Evolutionary conservation across 35 echinoderm and acorn worm species (phyloP).

Genomic region (Eucidaris tribuloides): DNA sequence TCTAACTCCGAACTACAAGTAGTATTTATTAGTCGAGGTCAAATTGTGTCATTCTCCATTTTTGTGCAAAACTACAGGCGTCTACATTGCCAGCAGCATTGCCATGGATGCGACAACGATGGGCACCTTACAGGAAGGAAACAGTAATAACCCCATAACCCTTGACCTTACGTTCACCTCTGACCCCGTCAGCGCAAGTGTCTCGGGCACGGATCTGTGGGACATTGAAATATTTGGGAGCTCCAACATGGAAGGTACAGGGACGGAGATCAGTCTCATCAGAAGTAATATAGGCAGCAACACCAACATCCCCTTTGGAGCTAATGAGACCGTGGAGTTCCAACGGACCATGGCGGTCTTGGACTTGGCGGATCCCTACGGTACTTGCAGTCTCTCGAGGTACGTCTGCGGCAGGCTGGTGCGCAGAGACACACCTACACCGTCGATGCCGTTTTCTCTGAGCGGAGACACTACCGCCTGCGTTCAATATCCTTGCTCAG

Average conservation of each 20-base stretch:
- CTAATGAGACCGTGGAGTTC: background rate
- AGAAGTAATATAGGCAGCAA: background rate
- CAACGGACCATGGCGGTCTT: background rate
- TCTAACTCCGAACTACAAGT: too few species aligned
- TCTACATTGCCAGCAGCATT: background rate
- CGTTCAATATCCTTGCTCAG: background rate
- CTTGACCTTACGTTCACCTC: constrained; percentile 2
- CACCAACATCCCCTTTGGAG: background rate
- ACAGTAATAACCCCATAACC: background rate
- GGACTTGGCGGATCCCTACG: background rate
- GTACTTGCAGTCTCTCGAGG: background rate
- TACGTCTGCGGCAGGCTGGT: constrained; percentile 9
- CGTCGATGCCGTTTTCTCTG: background rate
- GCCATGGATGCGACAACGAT: background rate
- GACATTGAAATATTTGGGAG: constrained; percentile 31
- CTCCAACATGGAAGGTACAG: background rate
- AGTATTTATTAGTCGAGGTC: too few species aligned
- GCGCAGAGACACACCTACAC: background rate
- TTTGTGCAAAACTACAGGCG: too few species aligned
- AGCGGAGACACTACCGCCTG: background rate
- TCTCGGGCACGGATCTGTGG: constrained; percentile 33
- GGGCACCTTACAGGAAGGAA: constrained; percentile 13
- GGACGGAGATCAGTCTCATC: background rate
- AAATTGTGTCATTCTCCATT: too few species aligned
- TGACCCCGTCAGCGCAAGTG: background rate